Conservation (phyloP, 2,888 invertebrate species). For the Anticlea derivata region DNA sequence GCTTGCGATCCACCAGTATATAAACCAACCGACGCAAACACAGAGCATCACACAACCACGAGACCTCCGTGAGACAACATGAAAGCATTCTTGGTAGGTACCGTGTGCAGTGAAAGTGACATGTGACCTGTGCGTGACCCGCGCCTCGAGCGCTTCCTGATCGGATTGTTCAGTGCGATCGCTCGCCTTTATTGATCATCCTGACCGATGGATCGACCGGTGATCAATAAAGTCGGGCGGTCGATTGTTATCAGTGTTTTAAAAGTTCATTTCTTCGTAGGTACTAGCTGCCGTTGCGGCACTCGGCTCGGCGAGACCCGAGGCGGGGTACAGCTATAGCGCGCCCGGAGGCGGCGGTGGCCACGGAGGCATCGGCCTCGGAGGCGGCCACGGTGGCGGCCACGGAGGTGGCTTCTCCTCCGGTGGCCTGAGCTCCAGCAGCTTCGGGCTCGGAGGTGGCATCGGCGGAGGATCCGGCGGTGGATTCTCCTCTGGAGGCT, state of each 20-base stretch:
- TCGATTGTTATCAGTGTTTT: slow-evolving; percentile 45
- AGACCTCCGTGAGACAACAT: slow-evolving; percentile 81
- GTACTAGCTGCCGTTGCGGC: slow-evolving; percentile 83
- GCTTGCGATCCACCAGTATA: slow-evolving; percentile 69
- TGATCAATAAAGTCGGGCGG: slow-evolving; percentile 46
- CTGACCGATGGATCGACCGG: slow-evolving; percentile 23
- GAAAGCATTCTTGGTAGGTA: slow-evolving; percentile 84
- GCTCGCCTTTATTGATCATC: slow-evolving; percentile 59
- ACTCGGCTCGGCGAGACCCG: slow-evolving; percentile 84
- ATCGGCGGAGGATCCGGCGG: slow-evolving; percentile 52
- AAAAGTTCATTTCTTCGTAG: slow-evolving; percentile 53
- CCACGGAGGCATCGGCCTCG: slow-evolving; percentile 40
- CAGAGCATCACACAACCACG: slow-evolving; percentile 79
- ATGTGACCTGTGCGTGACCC: slow-evolving; percentile 74
- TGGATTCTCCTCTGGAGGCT: slow-evolving; percentile 52
- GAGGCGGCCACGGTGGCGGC: slow-evolving; percentile 52
- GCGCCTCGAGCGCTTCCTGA: slow-evolving; percentile 61
- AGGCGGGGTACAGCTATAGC: slow-evolving; percentile 85
- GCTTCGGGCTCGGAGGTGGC: slow-evolving; percentile 65
- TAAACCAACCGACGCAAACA: slow-evolving; percentile 63
- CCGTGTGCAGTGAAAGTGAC: slow-evolving; percentile 78
- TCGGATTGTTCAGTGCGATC: slow-evolving; percentile 62
- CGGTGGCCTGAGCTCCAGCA: slow-evolving; percentile 63
- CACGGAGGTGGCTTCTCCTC: slow-evolving; percentile 54
- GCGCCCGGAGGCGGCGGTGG: slow-evolving; percentile 69